Percentiles rank a stretch among this genome's conserved stretches.
phyloP scores from a whole-genome alignment of 2,888 invertebrate genomes.

The Pristionchus japonicus region DNA sequence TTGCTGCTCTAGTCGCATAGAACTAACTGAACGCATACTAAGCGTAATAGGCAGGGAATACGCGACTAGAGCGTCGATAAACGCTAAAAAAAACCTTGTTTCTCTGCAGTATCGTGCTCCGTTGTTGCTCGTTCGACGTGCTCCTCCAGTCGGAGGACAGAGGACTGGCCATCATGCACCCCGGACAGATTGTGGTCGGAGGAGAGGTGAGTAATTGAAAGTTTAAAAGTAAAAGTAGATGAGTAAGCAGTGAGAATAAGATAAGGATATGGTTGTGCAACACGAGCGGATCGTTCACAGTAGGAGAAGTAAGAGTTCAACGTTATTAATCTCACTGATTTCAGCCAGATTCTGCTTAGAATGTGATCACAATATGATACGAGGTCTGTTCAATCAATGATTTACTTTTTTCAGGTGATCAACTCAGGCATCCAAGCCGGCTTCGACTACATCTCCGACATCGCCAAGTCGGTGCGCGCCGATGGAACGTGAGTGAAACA shows the following conservation, averaged over 20 bases:
- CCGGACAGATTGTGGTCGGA: slow-evolving; percentile 41
- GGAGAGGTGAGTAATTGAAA: background rate
- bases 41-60: too few relatives aligned
- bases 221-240: too few relatives aligned
- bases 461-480: slow-evolving; percentile 14
- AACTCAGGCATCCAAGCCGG: slow-evolving; percentile 19
- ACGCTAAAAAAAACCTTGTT: too few relatives aligned
- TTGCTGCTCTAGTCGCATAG: too few relatives aligned
- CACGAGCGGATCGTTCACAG: slow-evolving; percentile 29
- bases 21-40: too few relatives aligned
- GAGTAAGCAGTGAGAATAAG: too few relatives aligned
- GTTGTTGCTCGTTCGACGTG: background rate
- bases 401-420: background rate
- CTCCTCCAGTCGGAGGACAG: slow-evolving; percentile 29
- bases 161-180: slow-evolving; percentile 12
- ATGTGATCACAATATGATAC: too few relatives aligned
- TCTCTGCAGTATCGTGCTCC: slow-evolving; percentile 19
- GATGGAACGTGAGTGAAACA: slow-evolving; percentile 16
- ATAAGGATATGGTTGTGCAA: too few relatives aligned
- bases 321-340: too few relatives aligned
- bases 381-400: too few relatives aligned
- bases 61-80: too few relatives aligned
- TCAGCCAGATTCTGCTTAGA: too few relatives aligned
- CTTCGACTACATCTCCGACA: slow-evolving; percentile 45
- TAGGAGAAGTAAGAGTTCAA: slow-evolving; percentile 47